Conservation (phyloP, 1,140 invertebrate genomes). For the Hyposmocoma kahamanoa region DNA sequence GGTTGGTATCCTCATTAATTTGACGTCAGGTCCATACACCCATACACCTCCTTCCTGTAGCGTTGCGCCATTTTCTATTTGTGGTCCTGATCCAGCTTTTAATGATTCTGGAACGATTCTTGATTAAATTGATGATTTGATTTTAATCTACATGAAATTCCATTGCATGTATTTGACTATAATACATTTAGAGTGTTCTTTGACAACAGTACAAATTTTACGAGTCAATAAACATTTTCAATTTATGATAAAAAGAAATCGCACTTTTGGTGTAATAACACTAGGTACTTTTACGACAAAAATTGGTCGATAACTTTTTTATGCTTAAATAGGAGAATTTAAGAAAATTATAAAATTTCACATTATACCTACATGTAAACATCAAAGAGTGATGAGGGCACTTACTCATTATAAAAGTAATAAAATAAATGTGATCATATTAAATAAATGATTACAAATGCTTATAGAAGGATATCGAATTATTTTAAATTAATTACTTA, state of each 20-base stretch:
- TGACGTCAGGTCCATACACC: conserved; percentile 44
- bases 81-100: conserved; percentile 50
- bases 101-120: conserved; percentile 46
- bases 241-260: neutral
- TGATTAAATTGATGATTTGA: neutral
- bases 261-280: neutral
- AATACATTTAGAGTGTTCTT: neutral
- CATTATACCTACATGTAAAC: no score
- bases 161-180: neutral
- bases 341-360: no score
- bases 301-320: no score
- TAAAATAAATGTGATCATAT: no score
- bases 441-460: no score
- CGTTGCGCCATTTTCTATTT: conserved; percentile 50
- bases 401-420: no score
- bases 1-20: conserved; percentile 48
- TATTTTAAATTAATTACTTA: no score
- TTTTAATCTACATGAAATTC: neutral
- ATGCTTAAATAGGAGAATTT: no score
- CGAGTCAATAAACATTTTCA: neutral
- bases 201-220: neutral
- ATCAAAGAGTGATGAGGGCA: no score
- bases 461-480: no score
- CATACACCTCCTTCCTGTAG: conserved; percentile 58
- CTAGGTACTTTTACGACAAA: neutral